Conservation (phyloP, 2,888 invertebrate species). For the Stegana nigrithorax region DNA sequence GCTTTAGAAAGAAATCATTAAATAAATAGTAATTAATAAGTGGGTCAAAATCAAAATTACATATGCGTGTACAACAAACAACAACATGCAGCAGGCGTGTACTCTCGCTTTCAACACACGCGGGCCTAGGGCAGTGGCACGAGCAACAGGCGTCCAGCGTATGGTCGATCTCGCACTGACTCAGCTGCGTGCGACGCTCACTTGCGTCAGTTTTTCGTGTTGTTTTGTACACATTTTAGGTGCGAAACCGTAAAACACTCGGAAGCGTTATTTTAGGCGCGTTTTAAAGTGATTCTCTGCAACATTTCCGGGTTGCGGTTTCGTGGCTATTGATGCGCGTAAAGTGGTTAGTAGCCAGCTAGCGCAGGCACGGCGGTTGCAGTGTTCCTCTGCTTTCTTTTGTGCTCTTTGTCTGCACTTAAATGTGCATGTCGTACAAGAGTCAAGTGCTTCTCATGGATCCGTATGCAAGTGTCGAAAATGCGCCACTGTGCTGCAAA, state of each 20-base stretch:
- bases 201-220: too few species aligned
- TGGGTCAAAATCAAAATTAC: slow-evolving; percentile 16
- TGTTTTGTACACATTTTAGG: background rate
- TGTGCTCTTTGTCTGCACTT: background rate
- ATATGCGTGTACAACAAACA: background rate
- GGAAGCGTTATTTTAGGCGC: background rate
- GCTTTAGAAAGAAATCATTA: slow-evolving; percentile 10
- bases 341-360: background rate
- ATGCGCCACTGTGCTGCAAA: slow-evolving; percentile 1
- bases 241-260: background rate
- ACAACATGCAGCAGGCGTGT: background rate
- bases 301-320: background rate
- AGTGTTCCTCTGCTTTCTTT: background rate
- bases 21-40: slow-evolving; percentile 12
- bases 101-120: background rate
- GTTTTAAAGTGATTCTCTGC: background rate
- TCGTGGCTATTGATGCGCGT: background rate
- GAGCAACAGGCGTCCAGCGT: background rate
- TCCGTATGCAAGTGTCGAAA: background rate
- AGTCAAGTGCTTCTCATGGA: slow-evolving; percentile 6
- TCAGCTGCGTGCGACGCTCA: too few species aligned
- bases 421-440: background rate
- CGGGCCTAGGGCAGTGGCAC: background rate
- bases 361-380: background rate
- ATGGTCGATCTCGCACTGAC: background rate